These are phyloP conservation scores for Saxicola maurus DNA, from an alignment of 2,797 vertebrate genomes.

Conservation along the genomic window DNA sequence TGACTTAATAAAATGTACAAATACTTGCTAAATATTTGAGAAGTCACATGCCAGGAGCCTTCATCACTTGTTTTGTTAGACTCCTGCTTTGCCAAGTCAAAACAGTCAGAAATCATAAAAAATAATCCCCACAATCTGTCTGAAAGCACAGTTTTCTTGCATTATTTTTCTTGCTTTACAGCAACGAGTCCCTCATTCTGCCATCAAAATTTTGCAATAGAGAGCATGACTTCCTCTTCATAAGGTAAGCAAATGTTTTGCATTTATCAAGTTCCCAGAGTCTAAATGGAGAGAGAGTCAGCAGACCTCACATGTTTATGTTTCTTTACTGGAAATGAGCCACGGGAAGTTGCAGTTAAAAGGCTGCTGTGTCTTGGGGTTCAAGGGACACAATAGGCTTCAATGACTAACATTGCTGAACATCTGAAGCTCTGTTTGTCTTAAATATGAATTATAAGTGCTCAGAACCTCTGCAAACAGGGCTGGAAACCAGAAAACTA, in stretches of 20 bases:
- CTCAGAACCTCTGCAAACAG: background rate
- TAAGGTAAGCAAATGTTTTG: constrained; percentile 44
- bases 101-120: constrained; percentile 57
- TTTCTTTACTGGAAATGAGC: constrained; percentile 55
- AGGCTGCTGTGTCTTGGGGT: constrained; percentile 24
- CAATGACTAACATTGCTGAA: background rate
- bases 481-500: background rate
- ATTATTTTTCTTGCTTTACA: constrained; percentile 41
- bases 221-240: background rate
- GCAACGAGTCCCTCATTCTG: constrained; percentile 5
- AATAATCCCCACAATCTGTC: constrained; percentile 28
- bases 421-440: background rate
- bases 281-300: constrained; percentile 11
- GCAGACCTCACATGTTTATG: constrained; percentile 44
- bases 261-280: constrained; percentile 42
- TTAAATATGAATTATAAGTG: background rate
- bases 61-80: constrained; percentile 56
- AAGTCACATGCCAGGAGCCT: constrained; percentile 44
- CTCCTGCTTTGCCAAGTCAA: constrained; percentile 36
- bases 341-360: constrained; percentile 55
- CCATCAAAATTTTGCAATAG: background rate
- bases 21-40: constrained; percentile 48
- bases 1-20: constrained; percentile 55
- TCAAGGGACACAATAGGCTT: constrained; percentile 25
- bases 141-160: constrained; percentile 38